These are phyloP conservation scores for Palythoa caribaeorum DNA, from an alignment of 92 coral and sea anemone species.

Conservation along the genomic window DNA sequence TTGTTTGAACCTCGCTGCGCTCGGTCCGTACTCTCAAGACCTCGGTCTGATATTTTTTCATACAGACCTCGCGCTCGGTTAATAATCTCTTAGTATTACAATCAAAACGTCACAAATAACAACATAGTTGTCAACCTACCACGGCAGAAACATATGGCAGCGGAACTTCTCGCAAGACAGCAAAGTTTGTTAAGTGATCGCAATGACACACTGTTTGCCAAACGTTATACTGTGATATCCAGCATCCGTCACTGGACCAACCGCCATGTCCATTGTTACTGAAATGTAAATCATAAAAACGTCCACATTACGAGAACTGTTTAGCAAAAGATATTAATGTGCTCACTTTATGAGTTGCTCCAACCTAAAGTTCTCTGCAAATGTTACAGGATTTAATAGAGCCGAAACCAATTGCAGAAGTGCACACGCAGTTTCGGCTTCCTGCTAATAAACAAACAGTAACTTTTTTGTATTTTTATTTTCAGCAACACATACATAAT, in stretches of 20 bases:
- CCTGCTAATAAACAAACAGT: no score
- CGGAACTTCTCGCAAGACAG: conserved; percentile 72
- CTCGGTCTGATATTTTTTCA: no score
- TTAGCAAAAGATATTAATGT: neutral
- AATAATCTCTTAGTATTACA: neutral
- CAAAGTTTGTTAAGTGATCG: conserved; percentile 92
- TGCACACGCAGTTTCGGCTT: no score
- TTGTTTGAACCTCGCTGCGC: no score
- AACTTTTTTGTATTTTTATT: no score
- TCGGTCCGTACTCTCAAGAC: no score
- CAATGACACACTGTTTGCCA: conserved; percentile 80
- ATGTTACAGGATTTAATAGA: no score
- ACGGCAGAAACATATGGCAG: conserved; percentile 21
- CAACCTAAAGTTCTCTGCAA: no score
- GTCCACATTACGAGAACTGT: neutral
- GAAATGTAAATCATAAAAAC: neutral
- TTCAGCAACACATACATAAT: no score
- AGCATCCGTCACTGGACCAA: conserved; percentile 85
- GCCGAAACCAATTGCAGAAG: no score
- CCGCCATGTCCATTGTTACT: conserved; percentile 89
- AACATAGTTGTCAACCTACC: neutral
- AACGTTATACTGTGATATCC: conserved; percentile 71
- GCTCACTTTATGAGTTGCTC: no score
- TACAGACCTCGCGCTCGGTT: no score
- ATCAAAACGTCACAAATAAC: neutral